A percentile compares a stretch with the other conserved stretches of the same genome.
phyloP scores from a whole-genome alignment of 2,797 vertebrate species.

The Sebastes flavidus region DNA sequence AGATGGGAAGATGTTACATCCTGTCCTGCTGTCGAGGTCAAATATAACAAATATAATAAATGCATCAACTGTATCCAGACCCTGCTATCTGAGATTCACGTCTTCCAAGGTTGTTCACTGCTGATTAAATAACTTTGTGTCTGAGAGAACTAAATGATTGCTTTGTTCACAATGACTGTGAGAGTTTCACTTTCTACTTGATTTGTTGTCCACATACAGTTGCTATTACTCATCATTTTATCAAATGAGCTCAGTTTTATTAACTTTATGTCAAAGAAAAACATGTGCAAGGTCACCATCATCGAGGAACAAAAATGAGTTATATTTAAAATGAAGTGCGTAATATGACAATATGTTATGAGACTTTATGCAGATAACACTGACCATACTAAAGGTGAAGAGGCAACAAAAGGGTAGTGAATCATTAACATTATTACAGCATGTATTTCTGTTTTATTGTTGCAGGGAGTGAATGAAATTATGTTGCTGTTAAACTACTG shows the following conservation, averaged over 20 bases:
- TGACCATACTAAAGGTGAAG: not conserved
- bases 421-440: not conserved
- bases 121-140: not conserved
- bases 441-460: not conserved
- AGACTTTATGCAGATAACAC: not conserved
- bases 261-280: not conserved
- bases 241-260: not conserved
- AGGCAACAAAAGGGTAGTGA: not conserved
- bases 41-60: not conserved
- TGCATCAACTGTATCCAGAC: not conserved
- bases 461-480: not conserved
- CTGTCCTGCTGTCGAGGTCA: not conserved
- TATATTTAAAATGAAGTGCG: not conserved
- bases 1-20: not conserved
- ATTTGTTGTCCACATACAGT: not conserved
- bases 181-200: not conserved
- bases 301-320: not conserved
- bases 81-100: not conserved
- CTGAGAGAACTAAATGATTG: not conserved
- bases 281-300: not conserved
- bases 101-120: not conserved
- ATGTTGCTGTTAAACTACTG: not conserved
- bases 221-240: not conserved
- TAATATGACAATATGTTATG: not conserved
- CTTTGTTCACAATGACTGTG: not conserved